These are phyloP conservation scores for Micrasema minimum DNA, from an alignment of 1,140 invertebrate species.

Conservation along the genomic window DNA sequence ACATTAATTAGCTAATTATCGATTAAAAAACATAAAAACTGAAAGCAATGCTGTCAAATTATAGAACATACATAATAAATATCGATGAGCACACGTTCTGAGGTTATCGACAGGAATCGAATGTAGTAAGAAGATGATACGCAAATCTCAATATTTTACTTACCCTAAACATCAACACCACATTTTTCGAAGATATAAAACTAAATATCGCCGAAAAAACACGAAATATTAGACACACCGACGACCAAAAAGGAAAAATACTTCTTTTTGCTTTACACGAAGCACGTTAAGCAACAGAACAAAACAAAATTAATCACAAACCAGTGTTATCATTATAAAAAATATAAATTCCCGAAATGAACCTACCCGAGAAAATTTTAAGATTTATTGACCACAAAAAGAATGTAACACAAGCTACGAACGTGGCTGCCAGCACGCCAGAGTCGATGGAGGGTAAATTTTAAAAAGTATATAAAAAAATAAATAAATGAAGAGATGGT, in stretches of 20 bases:
- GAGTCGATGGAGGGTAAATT: background rate
- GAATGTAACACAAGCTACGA: background rate
- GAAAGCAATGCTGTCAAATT: conserved; percentile 38
- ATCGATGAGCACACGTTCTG: conserved; percentile 42
- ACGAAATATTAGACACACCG: conserved; percentile 41
- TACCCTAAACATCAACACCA: conserved; percentile 34
- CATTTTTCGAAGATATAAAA: conserved; percentile 31
- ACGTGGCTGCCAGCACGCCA: background rate
- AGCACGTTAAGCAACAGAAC: conserved; percentile 15
- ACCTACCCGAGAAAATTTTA: background rate
- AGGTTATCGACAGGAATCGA: conserved; percentile 3
- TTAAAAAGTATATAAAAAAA: background rate
- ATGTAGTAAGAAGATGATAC: background rate
- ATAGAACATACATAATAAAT: conserved; percentile 38
- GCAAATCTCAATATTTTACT: conserved; percentile 27
- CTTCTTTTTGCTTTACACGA: conserved; percentile 28
- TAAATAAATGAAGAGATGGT: background rate
- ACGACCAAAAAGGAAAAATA: conserved; percentile 38
- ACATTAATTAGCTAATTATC: background rate
- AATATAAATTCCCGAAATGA: conserved; percentile 8
- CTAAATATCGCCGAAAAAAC: conserved; percentile 40
- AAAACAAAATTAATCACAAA: conserved; percentile 15
- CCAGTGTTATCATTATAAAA: conserved; percentile 4
- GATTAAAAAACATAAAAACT: conserved; percentile 28
- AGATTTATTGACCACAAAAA: background rate